These are phyloP conservation scores for Seira musarum DNA, from an alignment of 2,888 invertebrate species.

Conservation along the genomic window DNA sequence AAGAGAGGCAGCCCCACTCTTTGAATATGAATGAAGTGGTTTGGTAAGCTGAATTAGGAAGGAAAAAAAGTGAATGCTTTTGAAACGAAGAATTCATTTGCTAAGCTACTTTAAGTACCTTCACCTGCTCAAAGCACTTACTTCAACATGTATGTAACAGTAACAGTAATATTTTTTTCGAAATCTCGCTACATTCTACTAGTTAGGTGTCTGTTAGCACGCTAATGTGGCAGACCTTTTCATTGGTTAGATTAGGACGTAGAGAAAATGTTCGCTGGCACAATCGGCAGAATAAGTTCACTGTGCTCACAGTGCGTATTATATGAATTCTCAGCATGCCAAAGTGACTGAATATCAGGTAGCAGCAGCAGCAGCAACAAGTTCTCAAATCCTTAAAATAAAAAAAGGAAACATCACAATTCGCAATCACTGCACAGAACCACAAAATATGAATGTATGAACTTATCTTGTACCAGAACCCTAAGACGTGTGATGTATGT, in stretches of 20 bases:
- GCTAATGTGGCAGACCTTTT: neutral
- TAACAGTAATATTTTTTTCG: conserved; percentile 11
- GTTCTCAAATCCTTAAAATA: neutral
- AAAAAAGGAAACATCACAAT: neutral
- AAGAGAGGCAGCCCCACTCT: neutral
- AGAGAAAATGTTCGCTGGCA: neutral
- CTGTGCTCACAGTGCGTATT: conserved; percentile 12
- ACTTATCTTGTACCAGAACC: conserved; percentile 6
- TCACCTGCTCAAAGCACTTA: neutral
- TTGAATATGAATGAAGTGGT: conserved; percentile 26
- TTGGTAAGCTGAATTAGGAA: conserved; percentile 12
- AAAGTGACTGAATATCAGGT: too few relatives aligned
- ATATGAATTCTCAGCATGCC: neutral
- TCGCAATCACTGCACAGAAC: neutral
- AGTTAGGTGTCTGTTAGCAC: neutral
- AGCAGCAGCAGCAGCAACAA: neutral
- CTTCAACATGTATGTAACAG: neutral
- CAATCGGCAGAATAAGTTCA: conserved; percentile 2
- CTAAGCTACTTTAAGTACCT: conserved; percentile 1
- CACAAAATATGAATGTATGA: too few relatives aligned
- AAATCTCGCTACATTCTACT: neutral
- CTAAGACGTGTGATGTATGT: neutral
- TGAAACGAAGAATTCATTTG: neutral
- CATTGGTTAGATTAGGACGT: neutral
- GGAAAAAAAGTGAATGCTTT: neutral